Evolutionary conservation across 2,888 invertebrate species (phyloP), one percentile per base, ranked within the genome.

Genomic region (Himalopsyche anomala): DNA sequence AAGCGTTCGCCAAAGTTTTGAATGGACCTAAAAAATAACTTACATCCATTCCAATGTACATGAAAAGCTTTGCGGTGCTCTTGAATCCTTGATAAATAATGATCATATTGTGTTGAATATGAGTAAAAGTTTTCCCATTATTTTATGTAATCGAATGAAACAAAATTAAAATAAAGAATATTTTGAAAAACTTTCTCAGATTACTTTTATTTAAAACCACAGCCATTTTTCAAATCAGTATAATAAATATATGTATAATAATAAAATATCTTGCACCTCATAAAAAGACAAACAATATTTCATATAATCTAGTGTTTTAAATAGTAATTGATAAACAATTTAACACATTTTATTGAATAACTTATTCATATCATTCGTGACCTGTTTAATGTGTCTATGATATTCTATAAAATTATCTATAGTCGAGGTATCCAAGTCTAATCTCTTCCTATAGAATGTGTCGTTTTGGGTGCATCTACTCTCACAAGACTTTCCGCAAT

Each of bases 391-490:
- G 11, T 45, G 11, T 11, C 8, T 45, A 45, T 45, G 45, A 45
- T 45, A 45, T 2, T 42, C 42, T 51, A 4, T 12, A 15, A 5
- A 51, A 51, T 51, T 51, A 9, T 3, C 40, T 45, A 28, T 69
- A 28, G 38, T 36, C 36, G 36, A 15, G 42, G n/a, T 38, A 80
- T 80, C n/a, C 15, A 2, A 15, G 0, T 88, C 94, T 93, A 98
- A 91, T 98, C 97, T 88, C 97, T 94, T 82, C 97, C 98, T 90
- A 97, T 91, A 87, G 92, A 90, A 90, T 96, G 95, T 15, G 95
- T 94, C 69, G 92, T 91, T 8, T 90, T 84, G 0, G 98, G 98
- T 89, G 94, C 94, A 92, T 98, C 98, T 80, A 98, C 92, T 86
- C 98, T 94, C 87, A 96, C 92, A 87, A 97, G 94, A 91, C 92